Percentiles rank a stretch among this genome's conserved stretches.
Evolutionary conservation across 2,797 vertebrate species (phyloP).

Genomic region (Pelochelys cantorii): DNA sequence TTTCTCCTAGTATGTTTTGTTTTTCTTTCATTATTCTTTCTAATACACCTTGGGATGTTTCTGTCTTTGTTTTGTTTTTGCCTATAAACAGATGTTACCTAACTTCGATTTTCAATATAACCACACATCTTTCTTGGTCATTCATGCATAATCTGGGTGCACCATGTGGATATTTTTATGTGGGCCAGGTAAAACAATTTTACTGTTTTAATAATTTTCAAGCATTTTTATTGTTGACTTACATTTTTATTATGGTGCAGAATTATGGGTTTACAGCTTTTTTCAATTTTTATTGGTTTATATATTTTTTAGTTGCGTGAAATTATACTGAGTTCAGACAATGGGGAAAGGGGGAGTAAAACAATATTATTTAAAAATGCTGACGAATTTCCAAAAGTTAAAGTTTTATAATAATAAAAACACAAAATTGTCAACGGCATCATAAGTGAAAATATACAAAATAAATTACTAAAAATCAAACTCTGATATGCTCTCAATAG

Average conservation of each 20-base stretch:
- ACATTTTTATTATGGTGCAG: background rate
- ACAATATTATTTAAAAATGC: background rate
- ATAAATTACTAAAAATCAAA: too few species aligned
- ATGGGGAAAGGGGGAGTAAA: background rate
- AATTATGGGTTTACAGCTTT: background rate
- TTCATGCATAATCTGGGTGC: fast-evolving
- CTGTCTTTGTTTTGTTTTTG: background rate
- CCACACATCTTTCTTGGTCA: background rate
- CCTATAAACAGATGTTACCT: background rate
- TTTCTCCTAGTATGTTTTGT: background rate
- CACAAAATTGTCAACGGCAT: background rate
- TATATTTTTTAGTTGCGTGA: background rate
- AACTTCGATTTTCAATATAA: background rate
- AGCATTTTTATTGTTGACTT: background rate
- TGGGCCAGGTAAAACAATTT: background rate
- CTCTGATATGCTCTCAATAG: background rate
- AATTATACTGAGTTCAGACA: background rate
- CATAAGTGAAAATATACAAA: background rate
- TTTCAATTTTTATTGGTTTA: background rate
- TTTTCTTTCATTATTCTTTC: background rate
- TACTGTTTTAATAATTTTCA: background rate
- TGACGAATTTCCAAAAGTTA: background rate
- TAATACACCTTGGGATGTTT: background rate
- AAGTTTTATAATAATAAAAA: background rate
- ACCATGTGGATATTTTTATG: background rate